phyloP scores from a whole-genome alignment of 2,888 invertebrate species.

The Chesias legatella region DNA sequence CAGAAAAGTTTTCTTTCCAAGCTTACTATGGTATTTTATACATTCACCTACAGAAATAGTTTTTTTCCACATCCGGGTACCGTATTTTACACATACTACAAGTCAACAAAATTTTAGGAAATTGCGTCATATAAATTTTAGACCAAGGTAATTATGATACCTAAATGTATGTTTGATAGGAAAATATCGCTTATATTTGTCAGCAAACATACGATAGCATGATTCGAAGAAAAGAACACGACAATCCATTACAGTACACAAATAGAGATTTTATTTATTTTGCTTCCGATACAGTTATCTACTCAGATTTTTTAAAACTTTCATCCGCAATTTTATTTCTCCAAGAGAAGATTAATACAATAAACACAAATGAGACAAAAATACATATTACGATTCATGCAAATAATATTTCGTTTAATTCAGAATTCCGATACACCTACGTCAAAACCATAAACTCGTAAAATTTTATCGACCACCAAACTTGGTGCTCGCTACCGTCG shows the following conservation, averaged over 20 bases:
- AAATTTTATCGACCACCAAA: slow-evolving; percentile 15
- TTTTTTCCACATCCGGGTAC: too few relatives aligned
- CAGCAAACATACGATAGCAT: slow-evolving; percentile 18
- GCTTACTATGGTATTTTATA: too few relatives aligned
- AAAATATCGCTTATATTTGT: slow-evolving; percentile 14
- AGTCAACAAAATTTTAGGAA: too few relatives aligned
- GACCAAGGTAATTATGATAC: too few relatives aligned
- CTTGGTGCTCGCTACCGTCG: slow-evolving; percentile 8
- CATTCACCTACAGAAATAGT: too few relatives aligned
- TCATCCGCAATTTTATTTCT: too few relatives aligned
- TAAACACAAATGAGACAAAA: background rate
- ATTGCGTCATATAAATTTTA: too few relatives aligned
- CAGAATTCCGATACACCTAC: slow-evolving; percentile 9
- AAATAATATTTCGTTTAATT: slow-evolving; percentile 5
- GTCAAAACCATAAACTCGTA: slow-evolving; percentile 6
- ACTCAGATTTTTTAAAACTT: too few relatives aligned
- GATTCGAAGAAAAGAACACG: slow-evolving; percentile 21
- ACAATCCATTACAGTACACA: slow-evolving; percentile 21
- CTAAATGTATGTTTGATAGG: slow-evolving; percentile 9
- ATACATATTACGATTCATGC: background rate
- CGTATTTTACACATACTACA: too few relatives aligned
- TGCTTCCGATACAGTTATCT: too few relatives aligned
- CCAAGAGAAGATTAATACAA: slow-evolving; percentile 20
- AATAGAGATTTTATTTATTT: slow-evolving; percentile 17
- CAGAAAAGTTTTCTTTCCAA: too few relatives aligned